Base-by-base conservation (phyloP, 2,797 vertebrate genomes). In the Phoxinus dragarum region DNA sequence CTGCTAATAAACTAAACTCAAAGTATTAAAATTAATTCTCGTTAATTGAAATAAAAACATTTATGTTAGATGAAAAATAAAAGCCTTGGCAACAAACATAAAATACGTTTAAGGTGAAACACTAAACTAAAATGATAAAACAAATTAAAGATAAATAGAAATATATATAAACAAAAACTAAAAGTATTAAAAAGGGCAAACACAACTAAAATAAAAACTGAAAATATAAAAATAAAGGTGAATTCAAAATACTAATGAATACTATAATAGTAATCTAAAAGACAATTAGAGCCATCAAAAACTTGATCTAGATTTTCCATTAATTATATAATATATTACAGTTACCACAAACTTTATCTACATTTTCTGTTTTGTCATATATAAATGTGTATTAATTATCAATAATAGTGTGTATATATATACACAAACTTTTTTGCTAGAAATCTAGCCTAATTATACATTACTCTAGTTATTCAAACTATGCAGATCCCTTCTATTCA, bases 401-500 rank as follows among this genome's bases (percentile, higher is more conserved):
- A 11, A n/a, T 61, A 61, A 11, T 5, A 59, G 23, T 27, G 56
- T 27, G 5, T 6, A 23, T 10, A 56, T 1, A 59, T 0, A 27
- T 4, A 61, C 10, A 61, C 3, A n/a, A 9, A n/a, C 4, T 5
- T 52, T 75, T 73, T 73, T 6, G 8, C 11, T 16, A 31, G 16
- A 52, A 61, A 27, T n/a, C 34, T 19, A 64, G 56, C n/a, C n/a
- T 44, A 44, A 79, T 64, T 38, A 54, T 54, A 21, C 27, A 52
- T 52, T 34, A 52, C 42, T 49, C 4, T 19, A 47, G 10, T 44
- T 11, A 44, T 44, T 44, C 40, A 80, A 67, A 67, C 6, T 19
- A 16, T 78, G 56, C 56, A 31, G 38, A 78, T 68, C 19, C 44
- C 21, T 52, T n/a, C 27, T 49, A 44, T 49, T 80, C 59, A 80